phyloP scores from a whole-genome alignment of 2,797 vertebrate genomes.

The Loris lydekkerianus region DNA sequence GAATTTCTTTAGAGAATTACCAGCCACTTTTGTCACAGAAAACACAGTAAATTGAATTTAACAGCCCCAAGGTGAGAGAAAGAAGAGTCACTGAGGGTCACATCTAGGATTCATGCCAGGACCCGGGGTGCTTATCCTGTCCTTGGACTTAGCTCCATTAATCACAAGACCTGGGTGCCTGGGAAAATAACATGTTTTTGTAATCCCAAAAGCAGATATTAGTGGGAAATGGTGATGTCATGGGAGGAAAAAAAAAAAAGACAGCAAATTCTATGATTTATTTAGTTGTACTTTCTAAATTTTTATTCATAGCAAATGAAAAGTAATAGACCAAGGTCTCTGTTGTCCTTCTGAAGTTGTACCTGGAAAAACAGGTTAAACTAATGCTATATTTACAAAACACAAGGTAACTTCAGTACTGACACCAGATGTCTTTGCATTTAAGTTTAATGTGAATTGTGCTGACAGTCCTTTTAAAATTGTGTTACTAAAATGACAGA shows the following conservation, averaged over 20 bases:
- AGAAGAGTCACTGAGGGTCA: not conserved
- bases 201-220: slow-evolving; percentile 57
- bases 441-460: slow-evolving; percentile 15
- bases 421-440: not conserved
- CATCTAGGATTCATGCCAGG: slow-evolving; percentile 36
- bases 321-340: slow-evolving; percentile 48
- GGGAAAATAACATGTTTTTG: slow-evolving; percentile 70
- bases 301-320: not conserved
- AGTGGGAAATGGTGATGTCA: slow-evolving; percentile 60
- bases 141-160: slow-evolving; percentile 69
- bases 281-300: slow-evolving; percentile 35
- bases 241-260: not conserved
- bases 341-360: not conserved
- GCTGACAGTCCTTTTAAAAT: not conserved
- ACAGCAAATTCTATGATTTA: not conserved
- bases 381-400: slow-evolving; percentile 42
- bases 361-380: slow-evolving; percentile 73
- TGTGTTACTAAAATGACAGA: not conserved
- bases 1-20: slow-evolving; percentile 28
- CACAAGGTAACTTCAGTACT: not conserved
- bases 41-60: slow-evolving; percentile 52
- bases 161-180: slow-evolving; percentile 71
- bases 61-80: not conserved
- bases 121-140: slow-evolving; percentile 41
- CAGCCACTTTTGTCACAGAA: slow-evolving; percentile 47